These are phyloP conservation scores for Monodelphis domestica DNA, from an alignment of 2,797 vertebrate genomes.

Conservation along the genomic window DNA sequence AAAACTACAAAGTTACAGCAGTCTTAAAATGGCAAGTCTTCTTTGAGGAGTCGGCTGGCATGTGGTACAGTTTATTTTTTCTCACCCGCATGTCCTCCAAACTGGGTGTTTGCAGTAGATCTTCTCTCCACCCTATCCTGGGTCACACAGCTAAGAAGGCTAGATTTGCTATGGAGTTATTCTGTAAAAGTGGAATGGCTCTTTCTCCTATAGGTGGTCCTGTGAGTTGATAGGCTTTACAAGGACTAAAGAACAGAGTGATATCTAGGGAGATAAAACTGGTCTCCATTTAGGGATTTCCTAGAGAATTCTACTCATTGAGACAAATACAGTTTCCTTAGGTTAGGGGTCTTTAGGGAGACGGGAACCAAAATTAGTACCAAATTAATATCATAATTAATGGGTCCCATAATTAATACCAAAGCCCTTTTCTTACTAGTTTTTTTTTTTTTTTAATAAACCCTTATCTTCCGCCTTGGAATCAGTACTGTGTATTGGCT, in stretches of 20 bases:
- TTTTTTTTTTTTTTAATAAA: no score
- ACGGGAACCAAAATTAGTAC: neutral
- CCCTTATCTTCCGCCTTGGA: no score
- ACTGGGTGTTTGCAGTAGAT: neutral
- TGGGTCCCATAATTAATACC: neutral
- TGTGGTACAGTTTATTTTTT: constrained; percentile 22
- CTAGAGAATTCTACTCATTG: neutral
- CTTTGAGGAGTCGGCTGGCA: constrained; percentile 34
- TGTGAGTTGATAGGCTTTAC: neutral
- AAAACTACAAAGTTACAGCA: constrained; percentile 67
- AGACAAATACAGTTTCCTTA: neutral
- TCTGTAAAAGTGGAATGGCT: neutral
- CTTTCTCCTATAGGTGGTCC: neutral
- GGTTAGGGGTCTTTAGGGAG: neutral
- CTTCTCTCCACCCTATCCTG: neutral
- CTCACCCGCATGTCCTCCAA: neutral
- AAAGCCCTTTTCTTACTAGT: neutral
- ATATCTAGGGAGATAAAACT: neutral
- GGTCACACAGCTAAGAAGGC: no score
- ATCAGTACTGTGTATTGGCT: no score
- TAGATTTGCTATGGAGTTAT: neutral
- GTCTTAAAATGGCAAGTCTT: constrained; percentile 73
- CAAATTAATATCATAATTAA: no score
- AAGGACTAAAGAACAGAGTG: neutral
- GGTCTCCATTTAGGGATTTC: neutral